Evolutionary conservation across 2,797 vertebrate species (phyloP), one percentile per base, ranked within the genome.

Genomic region (Nannoperca obscura): DNA sequence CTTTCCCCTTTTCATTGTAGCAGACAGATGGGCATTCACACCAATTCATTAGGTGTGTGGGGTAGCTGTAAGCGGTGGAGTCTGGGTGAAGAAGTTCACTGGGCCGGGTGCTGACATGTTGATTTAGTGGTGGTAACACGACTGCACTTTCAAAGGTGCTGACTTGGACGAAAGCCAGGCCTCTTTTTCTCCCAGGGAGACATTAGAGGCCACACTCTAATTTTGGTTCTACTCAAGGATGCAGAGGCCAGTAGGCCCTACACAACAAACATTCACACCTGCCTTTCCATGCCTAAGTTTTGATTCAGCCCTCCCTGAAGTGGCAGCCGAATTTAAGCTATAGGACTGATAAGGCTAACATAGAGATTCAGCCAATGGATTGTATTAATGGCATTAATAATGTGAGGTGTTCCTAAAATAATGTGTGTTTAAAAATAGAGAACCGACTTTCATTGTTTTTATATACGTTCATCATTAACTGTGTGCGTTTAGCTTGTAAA

Each of bases 61-160:
- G 86, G 88, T 93, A 89, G 91, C 91, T 92, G 86, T 85, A 84
- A 94, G 92, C 87, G 71, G 75, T 92, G 82, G 86, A 93, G 91
- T 86, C 90, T 91, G 89, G 90, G 87, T 91, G 90, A 92, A 93
- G 93, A 94, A 92, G 91, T 94, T 95, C 93, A 93, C 90, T 89
- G 86, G 86, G 89, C 87, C 36, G 86, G 92, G 93, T 70, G 95
- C 92, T 95, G 95, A 95, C 94, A 95, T 94, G 95, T 95, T 95
- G 93, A 95, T 95, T 95, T 95, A 95, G 93, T 94, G 87, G 92
- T 75, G 88, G 93, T 95, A 95, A 94, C 93, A 91, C 91, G 89
- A 95, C 92, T 93, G 92, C 94, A 93, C 93, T 94, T 94, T 92
- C 93, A 94, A 94, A 95, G 94, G 94, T 95, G 95, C 94, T 92